Evolutionary conservation across 2,113 vertebrate genomes (phyloP), one percentile per base, ranked within the genome.

Genomic region (Rhizomys pruinosus): DNA sequence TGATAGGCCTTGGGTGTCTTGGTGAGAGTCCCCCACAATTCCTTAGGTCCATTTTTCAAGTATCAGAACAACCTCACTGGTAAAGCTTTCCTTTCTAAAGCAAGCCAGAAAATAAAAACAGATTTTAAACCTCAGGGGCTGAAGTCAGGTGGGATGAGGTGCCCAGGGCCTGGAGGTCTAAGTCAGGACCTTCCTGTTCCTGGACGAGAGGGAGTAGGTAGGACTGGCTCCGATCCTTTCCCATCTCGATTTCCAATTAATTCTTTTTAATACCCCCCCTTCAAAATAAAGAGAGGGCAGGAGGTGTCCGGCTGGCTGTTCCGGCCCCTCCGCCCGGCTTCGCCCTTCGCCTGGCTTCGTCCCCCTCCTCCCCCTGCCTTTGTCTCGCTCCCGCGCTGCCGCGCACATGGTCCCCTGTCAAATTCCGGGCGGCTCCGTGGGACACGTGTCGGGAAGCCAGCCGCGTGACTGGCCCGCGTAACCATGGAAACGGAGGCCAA

Each of bases 401-500:
- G 84, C 90, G 97, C 97, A 95, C 97, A 88, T 95, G 81, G 88
- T 95, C 95, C 19, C 95, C 97, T 98, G 98, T 98, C 98, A 98
- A 98, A 98, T 97, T 98, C 96, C 96, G 95, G 97, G 97, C 91
- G 94, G 97, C 98, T 98, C 98, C 97, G 76, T 97, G 98, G 98
- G 97, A 98, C 98, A 97, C 84, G 97, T 95, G 96, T 95, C 68
- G n/a, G 89, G 86, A 97, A 97, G 96, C 97, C 96, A 79, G 97
- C 97, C 82, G 97, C 95, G 71, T 94, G 57, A 66, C 95, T 93
- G 93, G 97, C 96, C 97, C 81, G 85, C 66, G 98, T 98, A 98
- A 98, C 98, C 98, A 98, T 98, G 97, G 98, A 98, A 98, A 98
- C 98, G 0, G 95, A 92, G 96, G 97, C 98, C 98, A 98, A 98